Conservation (phyloP, 2,113 vertebrate species). For the Cynopterus brachyotis region DNA sequence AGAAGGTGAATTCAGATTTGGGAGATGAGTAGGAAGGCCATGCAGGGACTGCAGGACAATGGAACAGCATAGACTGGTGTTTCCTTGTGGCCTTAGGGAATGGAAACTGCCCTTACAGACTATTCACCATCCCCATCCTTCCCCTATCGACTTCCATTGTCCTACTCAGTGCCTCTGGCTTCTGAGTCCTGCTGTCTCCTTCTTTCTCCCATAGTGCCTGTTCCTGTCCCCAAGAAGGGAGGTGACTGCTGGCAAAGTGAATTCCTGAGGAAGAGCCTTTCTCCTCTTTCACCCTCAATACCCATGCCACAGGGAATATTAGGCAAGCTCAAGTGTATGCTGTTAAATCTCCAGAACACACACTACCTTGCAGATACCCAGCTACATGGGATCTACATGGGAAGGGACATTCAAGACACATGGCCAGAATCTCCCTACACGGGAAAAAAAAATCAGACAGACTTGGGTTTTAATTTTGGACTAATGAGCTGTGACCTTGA, state of each 20-base stretch:
- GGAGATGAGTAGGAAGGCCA: neutral
- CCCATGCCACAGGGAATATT: fast-evolving
- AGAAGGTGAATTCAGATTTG: neutral
- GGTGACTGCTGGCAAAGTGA: neutral
- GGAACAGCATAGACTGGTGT: neutral
- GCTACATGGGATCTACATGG: neutral
- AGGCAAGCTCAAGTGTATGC: too few species aligned
- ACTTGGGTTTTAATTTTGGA: neutral
- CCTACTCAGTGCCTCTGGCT: neutral
- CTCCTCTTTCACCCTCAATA: neutral
- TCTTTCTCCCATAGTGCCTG: neutral
- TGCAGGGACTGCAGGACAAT: neutral
- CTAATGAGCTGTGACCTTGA: neutral
- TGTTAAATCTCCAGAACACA: neutral
- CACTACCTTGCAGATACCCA: neutral
- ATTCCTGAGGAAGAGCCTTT: neutral
- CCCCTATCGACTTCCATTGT: neutral
- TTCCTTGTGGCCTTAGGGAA: neutral
- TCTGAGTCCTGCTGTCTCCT: neutral
- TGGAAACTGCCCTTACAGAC: neutral
- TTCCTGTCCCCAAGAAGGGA: neutral
- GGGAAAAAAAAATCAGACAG: neutral
- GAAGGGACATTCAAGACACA: neutral
- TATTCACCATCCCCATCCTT: neutral
- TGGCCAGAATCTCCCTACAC: neutral